A percentile compares a stretch with the other conserved stretches of the same genome.
phyloP scores from a whole-genome alignment of 2,888 invertebrate species.

The Hermodice carunculata region DNA sequence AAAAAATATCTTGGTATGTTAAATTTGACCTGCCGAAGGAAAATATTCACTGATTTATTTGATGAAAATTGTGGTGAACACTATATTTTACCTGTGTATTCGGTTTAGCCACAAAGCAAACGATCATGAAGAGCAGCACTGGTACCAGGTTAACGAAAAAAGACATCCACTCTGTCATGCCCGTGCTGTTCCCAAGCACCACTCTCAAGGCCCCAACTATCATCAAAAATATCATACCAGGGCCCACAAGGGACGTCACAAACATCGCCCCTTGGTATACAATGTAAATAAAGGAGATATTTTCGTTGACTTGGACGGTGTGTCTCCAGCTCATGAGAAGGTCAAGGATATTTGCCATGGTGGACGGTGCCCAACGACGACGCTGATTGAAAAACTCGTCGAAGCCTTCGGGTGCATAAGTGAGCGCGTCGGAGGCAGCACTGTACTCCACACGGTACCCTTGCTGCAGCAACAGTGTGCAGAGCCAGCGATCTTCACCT shows the following conservation, averaged over 20 bases:
- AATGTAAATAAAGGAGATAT: slow-evolving; percentile 49
- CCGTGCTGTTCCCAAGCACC: slow-evolving; percentile 77
- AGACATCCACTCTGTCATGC: slow-evolving; percentile 97
- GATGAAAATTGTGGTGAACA: no score
- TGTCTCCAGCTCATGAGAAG: slow-evolving; percentile 85
- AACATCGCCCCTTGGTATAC: slow-evolving; percentile 47
- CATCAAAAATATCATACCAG: slow-evolving; percentile 53
- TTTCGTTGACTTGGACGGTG: slow-evolving; percentile 70
- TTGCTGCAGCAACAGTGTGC: slow-evolving; percentile 93
- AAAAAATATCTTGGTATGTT: no score
- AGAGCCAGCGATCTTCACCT: slow-evolving; percentile 98
- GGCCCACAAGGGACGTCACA: slow-evolving; percentile 47
- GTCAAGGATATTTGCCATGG: slow-evolving; percentile 98
- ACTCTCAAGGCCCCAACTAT: slow-evolving; percentile 72
- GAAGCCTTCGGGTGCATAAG: slow-evolving; percentile 94
- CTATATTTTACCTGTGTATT: slow-evolving; percentile 90
- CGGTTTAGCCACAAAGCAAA: slow-evolving; percentile 44
- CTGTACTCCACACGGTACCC: slow-evolving; percentile 99
- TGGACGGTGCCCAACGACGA: slow-evolving; percentile 99
- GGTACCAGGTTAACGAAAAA: slow-evolving; percentile 42
- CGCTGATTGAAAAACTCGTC: slow-evolving; percentile 99
- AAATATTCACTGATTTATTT: no score
- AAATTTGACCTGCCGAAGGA: no score
- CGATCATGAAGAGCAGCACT: slow-evolving; percentile 41
- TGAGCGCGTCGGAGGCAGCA: slow-evolving; percentile 98